Conservation (phyloP, 1,140 invertebrate species). For the Magallana angulata region DNA sequence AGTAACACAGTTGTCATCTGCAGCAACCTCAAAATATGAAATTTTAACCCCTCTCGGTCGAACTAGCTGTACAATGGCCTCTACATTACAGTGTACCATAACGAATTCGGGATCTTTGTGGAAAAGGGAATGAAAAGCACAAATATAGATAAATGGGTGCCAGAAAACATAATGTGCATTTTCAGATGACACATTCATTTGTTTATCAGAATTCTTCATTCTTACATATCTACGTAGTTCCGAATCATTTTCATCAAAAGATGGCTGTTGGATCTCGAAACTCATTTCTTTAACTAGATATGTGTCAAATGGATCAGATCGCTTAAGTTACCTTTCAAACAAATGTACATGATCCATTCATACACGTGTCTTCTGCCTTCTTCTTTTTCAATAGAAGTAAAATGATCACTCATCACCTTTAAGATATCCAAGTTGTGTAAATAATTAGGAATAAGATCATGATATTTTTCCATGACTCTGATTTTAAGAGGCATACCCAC, state of each 20-base stretch:
- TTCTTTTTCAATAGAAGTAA: not conserved
- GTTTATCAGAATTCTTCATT: too few relatives aligned
- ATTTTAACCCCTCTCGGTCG: too few relatives aligned
- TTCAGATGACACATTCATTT: too few relatives aligned
- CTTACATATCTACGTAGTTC: too few relatives aligned
- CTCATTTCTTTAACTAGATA: not conserved
- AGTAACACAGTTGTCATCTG: too few relatives aligned
- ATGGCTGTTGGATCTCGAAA: not conserved
- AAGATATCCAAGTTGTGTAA: not conserved
- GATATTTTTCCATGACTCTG: not conserved
- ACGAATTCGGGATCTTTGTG: too few relatives aligned
- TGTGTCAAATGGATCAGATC: not conserved
- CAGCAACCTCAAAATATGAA: not conserved
- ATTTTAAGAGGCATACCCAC: not conserved
- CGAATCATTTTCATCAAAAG: not conserved
- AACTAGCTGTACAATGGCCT: too few relatives aligned
- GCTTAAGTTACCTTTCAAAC: not conserved
- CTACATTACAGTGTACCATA: too few relatives aligned
- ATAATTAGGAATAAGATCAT: not conserved
- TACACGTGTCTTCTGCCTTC: not conserved
- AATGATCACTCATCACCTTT: not conserved
- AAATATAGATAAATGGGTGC: slow-evolving; percentile 74
- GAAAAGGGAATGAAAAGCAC: too few relatives aligned
- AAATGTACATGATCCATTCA: not conserved
- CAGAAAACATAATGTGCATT: too few relatives aligned